A percentile compares a stretch with the other conserved stretches of the same genome.
Evolutionary conservation across 1,140 invertebrate species (phyloP).

Genomic region (Hydropsyche tenuis): DNA sequence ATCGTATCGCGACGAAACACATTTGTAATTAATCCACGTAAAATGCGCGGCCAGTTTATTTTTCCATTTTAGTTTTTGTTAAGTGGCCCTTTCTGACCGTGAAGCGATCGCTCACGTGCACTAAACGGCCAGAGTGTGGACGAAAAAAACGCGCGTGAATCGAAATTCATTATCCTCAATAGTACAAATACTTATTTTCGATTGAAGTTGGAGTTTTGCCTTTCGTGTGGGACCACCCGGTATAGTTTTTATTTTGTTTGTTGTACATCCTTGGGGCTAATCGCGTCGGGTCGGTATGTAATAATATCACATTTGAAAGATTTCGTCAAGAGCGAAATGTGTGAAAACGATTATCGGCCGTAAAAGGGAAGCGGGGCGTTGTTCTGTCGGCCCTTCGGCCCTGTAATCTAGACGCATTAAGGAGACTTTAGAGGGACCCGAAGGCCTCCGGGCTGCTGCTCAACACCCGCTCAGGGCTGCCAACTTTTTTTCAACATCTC

Average conservation of each 20-base stretch:
- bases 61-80: neutral
- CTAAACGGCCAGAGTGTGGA: neutral
- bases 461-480: neutral
- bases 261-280: neutral
- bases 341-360: slow-evolving; percentile 39
- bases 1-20: slow-evolving; percentile 9
- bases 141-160: neutral
- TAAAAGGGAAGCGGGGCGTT: slow-evolving; percentile 1
- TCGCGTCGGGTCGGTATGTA: neutral
- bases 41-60: neutral
- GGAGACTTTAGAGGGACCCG: slow-evolving; percentile 5
- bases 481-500: no score
- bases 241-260: neutral
- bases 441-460: neutral
- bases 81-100: neutral
- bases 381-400: slow-evolving; percentile 24
- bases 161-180: neutral
- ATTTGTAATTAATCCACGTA: slow-evolving; percentile 29
- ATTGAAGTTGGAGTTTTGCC: neutral
- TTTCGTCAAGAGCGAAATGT: slow-evolving; percentile 38
- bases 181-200: neutral
- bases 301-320: neutral
- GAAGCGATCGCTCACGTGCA: neutral
- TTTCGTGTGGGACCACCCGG: neutral
- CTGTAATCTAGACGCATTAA: slow-evolving; percentile 30